These are phyloP conservation scores for Drosophila sproati DNA, from an alignment of 1,140 invertebrate species.

Conservation along the genomic window DNA sequence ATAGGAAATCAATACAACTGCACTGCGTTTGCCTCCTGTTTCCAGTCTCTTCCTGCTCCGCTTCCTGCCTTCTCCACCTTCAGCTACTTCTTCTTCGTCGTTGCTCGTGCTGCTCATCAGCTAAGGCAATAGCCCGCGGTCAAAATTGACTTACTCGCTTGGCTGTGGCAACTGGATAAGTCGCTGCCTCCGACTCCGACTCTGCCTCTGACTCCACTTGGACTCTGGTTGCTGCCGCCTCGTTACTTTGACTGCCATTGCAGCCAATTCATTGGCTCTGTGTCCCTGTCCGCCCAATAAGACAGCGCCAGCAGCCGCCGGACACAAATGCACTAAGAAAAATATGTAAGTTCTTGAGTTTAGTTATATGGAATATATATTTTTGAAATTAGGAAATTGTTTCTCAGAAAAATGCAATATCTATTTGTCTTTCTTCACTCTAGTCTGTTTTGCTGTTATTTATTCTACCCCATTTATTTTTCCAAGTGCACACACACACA, in stretches of 20 bases:
- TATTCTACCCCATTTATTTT: neutral
- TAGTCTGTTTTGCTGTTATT: neutral
- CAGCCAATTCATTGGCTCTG: conserved; percentile 40
- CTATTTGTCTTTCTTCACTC: too few relatives aligned
- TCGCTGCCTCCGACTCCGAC: conserved; percentile 13
- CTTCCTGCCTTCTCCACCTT: neutral
- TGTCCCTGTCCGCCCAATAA: conserved; percentile 29
- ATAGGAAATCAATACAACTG: conserved; percentile 79
- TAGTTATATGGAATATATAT: too few relatives aligned
- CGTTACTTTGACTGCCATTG: conserved; percentile 58
- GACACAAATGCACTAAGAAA: conserved; percentile 45
- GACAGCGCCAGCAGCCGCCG: conserved; percentile 37
- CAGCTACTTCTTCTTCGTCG: too few relatives aligned
- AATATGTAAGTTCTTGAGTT: conserved; percentile 1
- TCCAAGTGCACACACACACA: conserved; percentile 6
- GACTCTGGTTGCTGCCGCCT: conserved; percentile 29
- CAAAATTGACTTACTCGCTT: conserved; percentile 66
- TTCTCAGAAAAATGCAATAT: neutral
- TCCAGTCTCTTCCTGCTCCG: neutral
- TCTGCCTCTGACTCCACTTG: conserved; percentile 16
- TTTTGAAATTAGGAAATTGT: neutral
- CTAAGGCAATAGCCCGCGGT: conserved; percentile 80
- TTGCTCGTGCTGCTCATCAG: conserved; percentile 59
- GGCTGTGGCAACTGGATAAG: conserved; percentile 14
- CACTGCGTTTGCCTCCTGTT: conserved; percentile 41